These are phyloP conservation scores for Gavialis gangeticus DNA, from an alignment of 2,113 vertebrate genomes.

Conservation along the genomic window DNA sequence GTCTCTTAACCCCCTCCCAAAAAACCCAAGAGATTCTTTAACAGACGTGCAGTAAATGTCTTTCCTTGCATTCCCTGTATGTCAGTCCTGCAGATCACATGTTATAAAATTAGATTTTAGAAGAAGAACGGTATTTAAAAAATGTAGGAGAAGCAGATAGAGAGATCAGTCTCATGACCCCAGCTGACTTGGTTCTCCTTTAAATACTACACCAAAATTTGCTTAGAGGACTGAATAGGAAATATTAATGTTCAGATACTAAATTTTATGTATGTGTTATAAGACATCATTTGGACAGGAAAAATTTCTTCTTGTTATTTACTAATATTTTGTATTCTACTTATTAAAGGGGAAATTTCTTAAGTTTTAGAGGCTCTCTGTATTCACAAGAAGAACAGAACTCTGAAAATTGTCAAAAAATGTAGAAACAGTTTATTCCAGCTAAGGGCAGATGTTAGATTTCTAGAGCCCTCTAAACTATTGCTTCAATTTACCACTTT, in stretches of 20 bases:
- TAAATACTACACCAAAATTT: not conserved
- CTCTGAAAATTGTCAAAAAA: not conserved
- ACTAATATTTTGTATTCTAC: not conserved
- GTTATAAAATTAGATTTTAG: not conserved
- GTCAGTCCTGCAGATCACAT: not conserved
- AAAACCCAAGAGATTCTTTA: constrained; percentile 21
- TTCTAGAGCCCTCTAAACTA: constrained; percentile 21
- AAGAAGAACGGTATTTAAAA: constrained; percentile 5
- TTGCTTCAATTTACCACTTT: constrained; percentile 5
- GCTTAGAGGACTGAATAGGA: not conserved
- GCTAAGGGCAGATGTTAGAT: not conserved
- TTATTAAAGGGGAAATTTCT: not conserved
- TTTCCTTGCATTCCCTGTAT: not conserved
- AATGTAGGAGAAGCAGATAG: not conserved
- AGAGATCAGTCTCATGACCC: not conserved
- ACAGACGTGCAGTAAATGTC: not conserved
- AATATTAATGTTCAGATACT: not conserved
- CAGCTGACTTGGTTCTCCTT: not conserved
- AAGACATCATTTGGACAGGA: not conserved
- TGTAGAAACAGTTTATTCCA: not conserved
- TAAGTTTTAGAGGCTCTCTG: not conserved
- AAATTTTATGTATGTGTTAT: not conserved
- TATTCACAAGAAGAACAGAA: not conserved
- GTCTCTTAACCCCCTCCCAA: not conserved
- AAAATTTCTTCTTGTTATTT: not conserved